phyloP scores from a whole-genome alignment of 1,140 invertebrate species.

The Diorhabda carinulata region DNA sequence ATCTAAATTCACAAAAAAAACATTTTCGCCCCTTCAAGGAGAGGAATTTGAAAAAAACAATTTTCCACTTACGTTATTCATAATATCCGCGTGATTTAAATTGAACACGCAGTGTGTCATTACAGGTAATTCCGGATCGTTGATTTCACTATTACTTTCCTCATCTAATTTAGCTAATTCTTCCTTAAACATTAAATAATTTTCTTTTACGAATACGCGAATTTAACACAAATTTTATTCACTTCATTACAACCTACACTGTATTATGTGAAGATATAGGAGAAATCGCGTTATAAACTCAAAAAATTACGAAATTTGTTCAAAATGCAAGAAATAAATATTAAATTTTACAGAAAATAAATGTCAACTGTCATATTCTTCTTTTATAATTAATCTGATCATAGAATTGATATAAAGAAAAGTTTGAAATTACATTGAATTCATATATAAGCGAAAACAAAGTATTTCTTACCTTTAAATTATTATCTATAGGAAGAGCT shows the following conservation, averaged over 20 bases:
- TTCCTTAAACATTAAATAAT: slow-evolving; percentile 41
- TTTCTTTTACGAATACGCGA: not conserved
- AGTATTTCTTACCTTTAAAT: slow-evolving; percentile 47
- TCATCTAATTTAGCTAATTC: slow-evolving; percentile 51
- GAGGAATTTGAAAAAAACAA: not conserved
- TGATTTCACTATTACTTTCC: slow-evolving; percentile 32
- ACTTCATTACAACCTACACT: not conserved
- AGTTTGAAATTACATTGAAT: not conserved
- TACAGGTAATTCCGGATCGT: slow-evolving; percentile 48
- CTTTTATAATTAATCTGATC: not conserved
- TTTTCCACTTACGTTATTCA: slow-evolving; percentile 44
- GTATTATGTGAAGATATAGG: not conserved
- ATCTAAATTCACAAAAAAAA: not conserved
- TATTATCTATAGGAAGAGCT: slow-evolving; percentile 48
- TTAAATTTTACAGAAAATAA: slow-evolving; percentile 4
- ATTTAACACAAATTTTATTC: not conserved
- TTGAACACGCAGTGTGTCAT: slow-evolving; percentile 71
- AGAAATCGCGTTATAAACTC: not conserved
- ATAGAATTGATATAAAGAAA: not conserved
- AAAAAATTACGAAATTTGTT: slow-evolving; percentile 4
- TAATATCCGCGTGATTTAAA: slow-evolving; percentile 61
- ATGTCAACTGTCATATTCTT: not conserved
- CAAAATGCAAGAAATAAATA: not conserved
- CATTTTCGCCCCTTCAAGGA: not conserved
- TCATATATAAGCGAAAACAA: slow-evolving; percentile 1